Evolutionary conservation across 2,797 vertebrate species (phyloP), one percentile per base, ranked within the genome.

Genomic region (Rhabdomys pumilio): DNA sequence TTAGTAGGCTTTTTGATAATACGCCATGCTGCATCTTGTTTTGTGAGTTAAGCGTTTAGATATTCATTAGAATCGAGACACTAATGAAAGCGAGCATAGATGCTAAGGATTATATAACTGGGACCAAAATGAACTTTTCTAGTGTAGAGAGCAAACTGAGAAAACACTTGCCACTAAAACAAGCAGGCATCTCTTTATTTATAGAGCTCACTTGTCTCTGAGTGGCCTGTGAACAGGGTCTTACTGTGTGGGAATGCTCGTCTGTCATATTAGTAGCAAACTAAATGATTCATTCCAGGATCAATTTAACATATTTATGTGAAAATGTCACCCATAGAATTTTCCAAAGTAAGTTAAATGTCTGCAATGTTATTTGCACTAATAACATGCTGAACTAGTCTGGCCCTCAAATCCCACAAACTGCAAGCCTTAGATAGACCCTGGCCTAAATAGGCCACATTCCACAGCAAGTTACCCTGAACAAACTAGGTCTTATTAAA

Each of bases 221-320:
- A 75, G 34, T 80, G 93, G 92, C 63, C 75, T 31, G 50, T 77
- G 88, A 89, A 67, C 41, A 93, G 79, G 29, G 86, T 87, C 92
- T 93, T 73, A 83, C 73, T 94, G 5, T 92, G 77, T 91, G 91
- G 94, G 95, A 93, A 89, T 95, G 69, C 22, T 89, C 34, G 76
- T 41, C 13, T 69, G 81, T 75, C 73, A 55, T 84, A 80, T 96
- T 83, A 87, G 82, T 76, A 90, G 50, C 79, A 73, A 91, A 91
- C 89, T 94, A 97, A 90, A 85, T 59, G 90, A 92, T 34, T 96
- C 61, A 84, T 57, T 96, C 84, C 34, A 81, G 34, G 19, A 93
- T 84, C 63, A 87, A 11, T 72, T 79, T 90, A 93, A 92, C 69
- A 96, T 34, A 97, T 92, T 96, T 86, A 90, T 59, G 22, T 90